These are phyloP conservation scores for Merodon equestris DNA, from an alignment of 2,888 invertebrate genomes.

Conservation along the genomic window DNA sequence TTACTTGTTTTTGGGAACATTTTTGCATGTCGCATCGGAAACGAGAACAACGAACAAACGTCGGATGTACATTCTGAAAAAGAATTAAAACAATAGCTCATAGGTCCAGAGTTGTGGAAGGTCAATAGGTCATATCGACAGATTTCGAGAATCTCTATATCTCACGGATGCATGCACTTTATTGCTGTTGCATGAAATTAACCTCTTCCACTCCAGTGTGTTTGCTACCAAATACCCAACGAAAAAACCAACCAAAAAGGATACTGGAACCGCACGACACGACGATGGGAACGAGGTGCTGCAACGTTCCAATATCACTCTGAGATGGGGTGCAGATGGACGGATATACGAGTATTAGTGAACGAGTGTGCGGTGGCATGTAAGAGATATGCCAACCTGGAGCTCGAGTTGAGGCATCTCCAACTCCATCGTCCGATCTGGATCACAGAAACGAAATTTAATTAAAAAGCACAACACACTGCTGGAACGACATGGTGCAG, in stretches of 20 bases:
- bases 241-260: slow-evolving; percentile 16
- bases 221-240: slow-evolving; percentile 1
- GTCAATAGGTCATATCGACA: too few species aligned
- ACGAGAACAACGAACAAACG: too few species aligned
- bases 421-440: slow-evolving; percentile 21
- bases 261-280: too few species aligned
- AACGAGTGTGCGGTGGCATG: too few species aligned
- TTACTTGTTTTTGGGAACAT: not conserved
- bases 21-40: not conserved
- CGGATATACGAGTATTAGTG: too few species aligned
- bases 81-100: too few species aligned
- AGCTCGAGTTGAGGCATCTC: slow-evolving; percentile 43
- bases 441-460: slow-evolving; percentile 60
- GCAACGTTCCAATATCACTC: too few species aligned
- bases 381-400: slow-evolving; percentile 55
- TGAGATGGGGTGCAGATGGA: too few species aligned
- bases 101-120: too few species aligned
- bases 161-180: slow-evolving; percentile 59
- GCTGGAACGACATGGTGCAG: not conserved
- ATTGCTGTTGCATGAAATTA: slow-evolving; percentile 54
- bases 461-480: slow-evolving; percentile 61
- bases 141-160: slow-evolving; percentile 43
- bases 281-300: too few species aligned
- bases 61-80: too few species aligned
- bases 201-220: too few species aligned